Evolutionary conservation across 2,113 vertebrate species (phyloP), one percentile per base, ranked within the genome.

Genomic region (Dicerorhinus sumatrensis): DNA sequence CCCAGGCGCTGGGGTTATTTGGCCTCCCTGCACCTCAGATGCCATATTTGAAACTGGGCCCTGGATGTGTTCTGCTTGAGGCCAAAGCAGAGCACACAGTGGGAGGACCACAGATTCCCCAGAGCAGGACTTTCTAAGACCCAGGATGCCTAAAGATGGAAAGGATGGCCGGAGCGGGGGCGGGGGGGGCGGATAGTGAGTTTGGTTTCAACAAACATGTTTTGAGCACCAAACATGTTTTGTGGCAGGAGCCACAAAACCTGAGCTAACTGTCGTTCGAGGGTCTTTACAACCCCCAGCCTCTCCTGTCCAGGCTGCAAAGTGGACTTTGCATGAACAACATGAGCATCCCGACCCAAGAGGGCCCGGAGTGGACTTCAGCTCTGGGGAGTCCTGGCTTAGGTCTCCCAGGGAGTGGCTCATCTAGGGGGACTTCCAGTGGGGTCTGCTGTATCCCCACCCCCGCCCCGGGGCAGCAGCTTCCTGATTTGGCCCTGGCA

Each of bases 291-390:
- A 10, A 3, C 69, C 14, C 25, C n/a, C 0, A 0, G 79, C 29
- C 39, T 23, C 20, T 29, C 39, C 21, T 8, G 2, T 10, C 8
- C 14, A 17, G 56, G 58, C 13, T 16, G 63, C 31, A 17, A 1
- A 6, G 51, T 2, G 8, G 33, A 20, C 29, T 46, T 17, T 4
- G 1, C 33, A 0, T 1, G 27, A n/a, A 3, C 5, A 8, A 39
- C 1, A 13, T 4, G 5, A 4, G 0, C 27, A 1, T 42, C 42
- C 42, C 0, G 0, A 5, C 58, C 60, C 31, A 0, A 2, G 65
- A 51, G 58, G 56, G 2, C 86, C 33, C 33, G 17, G 51, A 54
- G 60, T 4, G 12, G 51, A 20, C 54, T 5, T 60, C 33, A 3
- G 72, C n/a, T 70, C 54, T 4, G 63, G 72, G n/a, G 80, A 51